Base-by-base conservation (phyloP, 2,888 invertebrate species). In the Chromoteleia sp. region DNA sequence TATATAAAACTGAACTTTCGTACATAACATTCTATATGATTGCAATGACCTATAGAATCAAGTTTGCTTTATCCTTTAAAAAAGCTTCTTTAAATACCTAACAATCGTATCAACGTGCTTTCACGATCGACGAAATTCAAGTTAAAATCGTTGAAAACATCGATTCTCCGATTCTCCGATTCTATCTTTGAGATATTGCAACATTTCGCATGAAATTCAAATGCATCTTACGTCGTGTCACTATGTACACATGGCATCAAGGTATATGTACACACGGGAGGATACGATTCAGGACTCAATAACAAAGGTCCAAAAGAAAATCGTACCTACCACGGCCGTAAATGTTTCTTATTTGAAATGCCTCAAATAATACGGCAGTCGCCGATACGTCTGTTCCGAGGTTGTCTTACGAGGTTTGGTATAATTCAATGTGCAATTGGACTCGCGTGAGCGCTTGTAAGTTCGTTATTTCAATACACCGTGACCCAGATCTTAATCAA, bases 391-490 rank as follows among this genome's bases (percentile, higher is more conserved):
- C 52, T 25, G 41, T 29, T 61, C 12, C 12, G 21, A 43, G 5
- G 43, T 58, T 65, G 63, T 56, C 48, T 61, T 36, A 25, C 41
- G 56, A 45, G 61, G 48, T 71, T 71, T 50, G 30, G 50, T 58
- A 33, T 61, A 59, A 54, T 45, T 30, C 29, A 30, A 52, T 59
- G 70, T 77, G 70, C 63, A 71, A 48, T 21, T 29, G 48, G 36
- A 58, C 21, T 71, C 41, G 52, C 59, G 59, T 63, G 41, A 70
- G 43, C 54, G 21, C 25, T 17, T 59, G 48, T 71, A 73, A 78
- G 65, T 67, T 67, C 59, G 54, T 79, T 79, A 78, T 68, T 74
- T 12, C 61, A 68, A 74, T 63, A 74, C 59, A 74, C 74, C 79
- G 68, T 71, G 43, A 63, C 79, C 79, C 58, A 70, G 36, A 70